phyloP scores from a whole-genome alignment of 2,113 vertebrate species.

The Elachura formosa region DNA sequence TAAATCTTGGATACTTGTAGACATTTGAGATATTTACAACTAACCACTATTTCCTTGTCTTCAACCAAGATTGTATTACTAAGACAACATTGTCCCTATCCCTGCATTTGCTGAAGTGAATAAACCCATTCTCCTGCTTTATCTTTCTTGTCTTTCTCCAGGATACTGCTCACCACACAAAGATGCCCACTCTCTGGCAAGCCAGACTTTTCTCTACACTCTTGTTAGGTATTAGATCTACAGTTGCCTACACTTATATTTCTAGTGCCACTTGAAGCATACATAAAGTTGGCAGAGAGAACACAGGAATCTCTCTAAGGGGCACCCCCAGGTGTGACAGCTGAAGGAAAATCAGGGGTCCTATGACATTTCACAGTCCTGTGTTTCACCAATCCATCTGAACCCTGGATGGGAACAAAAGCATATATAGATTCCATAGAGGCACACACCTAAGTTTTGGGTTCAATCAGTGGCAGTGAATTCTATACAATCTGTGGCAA shows the following conservation, averaged over 20 bases:
- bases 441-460: neutral
- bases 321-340: neutral
- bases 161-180: neutral
- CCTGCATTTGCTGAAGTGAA: neutral
- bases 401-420: neutral
- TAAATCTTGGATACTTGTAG: too few species aligned
- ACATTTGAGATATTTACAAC: neutral
- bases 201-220: neutral
- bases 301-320: neutral
- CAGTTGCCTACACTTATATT: neutral
- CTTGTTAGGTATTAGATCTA: neutral
- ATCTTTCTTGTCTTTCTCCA: neutral
- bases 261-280: neutral
- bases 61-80: neutral
- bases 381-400: neutral
- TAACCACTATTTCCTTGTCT: neutral
- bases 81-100: accelerated
- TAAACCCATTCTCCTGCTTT: neutral
- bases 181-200: neutral
- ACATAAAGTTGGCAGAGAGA: neutral
- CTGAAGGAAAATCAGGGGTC: neutral
- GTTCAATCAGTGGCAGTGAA: neutral
- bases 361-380: neutral
- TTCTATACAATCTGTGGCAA: neutral
- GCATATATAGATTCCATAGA: neutral